Percentiles rank a stretch among this genome's conserved stretches.
Evolutionary conservation across 2,888 invertebrate genomes (phyloP).

Genomic region (Eristalis pertinax): DNA sequence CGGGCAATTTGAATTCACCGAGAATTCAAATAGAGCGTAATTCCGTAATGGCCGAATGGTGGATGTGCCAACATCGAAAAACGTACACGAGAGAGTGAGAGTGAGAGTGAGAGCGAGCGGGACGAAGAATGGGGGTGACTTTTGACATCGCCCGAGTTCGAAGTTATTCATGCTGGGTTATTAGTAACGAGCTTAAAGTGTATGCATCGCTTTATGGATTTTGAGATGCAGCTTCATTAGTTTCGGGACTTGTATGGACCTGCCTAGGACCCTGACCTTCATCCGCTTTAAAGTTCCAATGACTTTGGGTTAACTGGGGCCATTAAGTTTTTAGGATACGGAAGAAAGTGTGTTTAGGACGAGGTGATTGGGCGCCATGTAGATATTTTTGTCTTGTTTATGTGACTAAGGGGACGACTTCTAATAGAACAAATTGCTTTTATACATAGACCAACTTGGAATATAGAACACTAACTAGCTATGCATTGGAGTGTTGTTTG

Average conservation of each 20-base stretch:
- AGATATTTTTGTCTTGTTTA: too few relatives aligned
- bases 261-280: neutral
- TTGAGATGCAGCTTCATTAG: neutral
- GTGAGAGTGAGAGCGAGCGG: too few relatives aligned
- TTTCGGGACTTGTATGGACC: neutral
- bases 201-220: neutral
- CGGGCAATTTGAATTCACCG: slow-evolving; percentile 69
- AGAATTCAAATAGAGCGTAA: slow-evolving; percentile 71
- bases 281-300: neutral
- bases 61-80: slow-evolving; percentile 58
- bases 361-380: too few relatives aligned
- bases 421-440: too few relatives aligned
- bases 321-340: too few relatives aligned
- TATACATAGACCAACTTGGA: too few relatives aligned
- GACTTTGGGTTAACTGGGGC: neutral
- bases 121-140: neutral
- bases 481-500: too few relatives aligned
- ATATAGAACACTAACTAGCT: too few relatives aligned
- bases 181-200: neutral
- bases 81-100: neutral
- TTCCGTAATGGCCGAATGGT: slow-evolving; percentile 68
- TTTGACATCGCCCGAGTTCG: neutral
- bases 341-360: too few relatives aligned
- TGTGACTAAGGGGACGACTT: too few relatives aligned
- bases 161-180: neutral